Percentiles rank a stretch among this genome's conserved stretches.
These are phyloP conservation scores for Sinocyclocheilus anophthalmus DNA, from an alignment of 2,113 vertebrate genomes.

Conservation along the genomic window DNA sequence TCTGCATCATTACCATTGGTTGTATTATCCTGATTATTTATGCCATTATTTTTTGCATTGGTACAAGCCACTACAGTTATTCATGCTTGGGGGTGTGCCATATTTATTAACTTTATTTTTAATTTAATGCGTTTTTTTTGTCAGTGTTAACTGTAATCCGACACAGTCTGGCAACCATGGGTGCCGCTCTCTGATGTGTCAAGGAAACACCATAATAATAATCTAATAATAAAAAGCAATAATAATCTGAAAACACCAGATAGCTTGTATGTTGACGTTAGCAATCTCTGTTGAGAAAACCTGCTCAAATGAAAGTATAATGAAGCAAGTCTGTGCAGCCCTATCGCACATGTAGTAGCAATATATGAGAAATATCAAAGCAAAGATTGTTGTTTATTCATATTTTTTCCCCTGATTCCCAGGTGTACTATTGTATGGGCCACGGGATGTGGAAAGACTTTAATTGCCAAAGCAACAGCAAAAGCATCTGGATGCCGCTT, in stretches of 20 bases:
- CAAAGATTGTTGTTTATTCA: background rate
- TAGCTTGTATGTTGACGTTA: background rate
- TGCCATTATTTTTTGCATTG: background rate
- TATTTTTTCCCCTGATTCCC: background rate
- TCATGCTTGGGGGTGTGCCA: background rate
- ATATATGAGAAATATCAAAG: background rate
- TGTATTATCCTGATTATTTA: background rate
- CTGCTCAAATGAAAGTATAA: background rate
- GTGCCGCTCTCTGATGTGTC: too few relatives aligned
- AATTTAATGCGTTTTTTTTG: background rate
- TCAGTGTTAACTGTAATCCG: background rate
- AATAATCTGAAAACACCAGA: background rate
- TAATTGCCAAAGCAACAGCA: conserved; percentile 81
- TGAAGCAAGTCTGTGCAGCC: background rate
- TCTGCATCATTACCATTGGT: background rate
- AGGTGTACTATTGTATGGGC: conserved; percentile 81
- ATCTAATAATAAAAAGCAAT: background rate
- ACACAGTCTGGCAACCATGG: background rate
- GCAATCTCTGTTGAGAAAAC: background rate
- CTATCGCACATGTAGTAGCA: background rate
- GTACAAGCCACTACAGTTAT: too few relatives aligned
- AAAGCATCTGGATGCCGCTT: conserved; percentile 81
- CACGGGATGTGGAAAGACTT: conserved; percentile 82
- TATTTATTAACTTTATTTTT: background rate
- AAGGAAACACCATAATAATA: too few relatives aligned